Evolutionary conservation across 2,888 invertebrate species (phyloP), one percentile per base, ranked within the genome.

Genomic region (Noctua pronuba): DNA sequence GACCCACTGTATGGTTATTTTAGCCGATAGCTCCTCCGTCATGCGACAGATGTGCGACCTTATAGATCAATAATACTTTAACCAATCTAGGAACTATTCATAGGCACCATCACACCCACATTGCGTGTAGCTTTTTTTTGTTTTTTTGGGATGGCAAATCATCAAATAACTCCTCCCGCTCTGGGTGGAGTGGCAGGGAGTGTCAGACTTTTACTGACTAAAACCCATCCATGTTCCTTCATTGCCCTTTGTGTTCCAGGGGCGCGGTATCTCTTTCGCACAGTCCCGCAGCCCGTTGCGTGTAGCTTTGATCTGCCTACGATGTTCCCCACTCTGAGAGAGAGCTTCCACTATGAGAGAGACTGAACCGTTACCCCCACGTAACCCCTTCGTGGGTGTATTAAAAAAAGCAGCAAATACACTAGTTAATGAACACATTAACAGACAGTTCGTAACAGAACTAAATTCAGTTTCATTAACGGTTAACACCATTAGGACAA

Each of bases 381-480:
- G 10, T 24, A 52, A 60, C 21, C 31, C 7, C 8, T 18, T 8
- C 60, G 60, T 3, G 8, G 60, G 60, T 60, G n/a, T 46, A n/a
- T 28, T 28, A 46, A n/a, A 46, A 60, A 73, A 79, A 69, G 8
- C 8, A 44, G 8, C 24, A 4, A 70, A 67, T 31, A 74, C 24
- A 65, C 71, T 28, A 65, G 44, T 67, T 64, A 86, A 79, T 55
- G 75, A 16, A 1, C 49, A 6, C 62, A 65, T 73, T 79, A 70
- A 75, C 83, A 64, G 62, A 69, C 52, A 58, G 69, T 77, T 83
- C 65, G 28, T 65, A 66, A 79, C 69, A 60, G n/a, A 72, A 79
- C 82, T 85, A 85, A 85, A 87, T 82, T 79, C 85, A 77, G 77
- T 85, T 87, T 82, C 69, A 87, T 82, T 82, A 77, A n/a, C 82